These are phyloP conservation scores for Pherbina coryleti DNA, from an alignment of 2,888 invertebrate genomes.

Conservation along the genomic window DNA sequence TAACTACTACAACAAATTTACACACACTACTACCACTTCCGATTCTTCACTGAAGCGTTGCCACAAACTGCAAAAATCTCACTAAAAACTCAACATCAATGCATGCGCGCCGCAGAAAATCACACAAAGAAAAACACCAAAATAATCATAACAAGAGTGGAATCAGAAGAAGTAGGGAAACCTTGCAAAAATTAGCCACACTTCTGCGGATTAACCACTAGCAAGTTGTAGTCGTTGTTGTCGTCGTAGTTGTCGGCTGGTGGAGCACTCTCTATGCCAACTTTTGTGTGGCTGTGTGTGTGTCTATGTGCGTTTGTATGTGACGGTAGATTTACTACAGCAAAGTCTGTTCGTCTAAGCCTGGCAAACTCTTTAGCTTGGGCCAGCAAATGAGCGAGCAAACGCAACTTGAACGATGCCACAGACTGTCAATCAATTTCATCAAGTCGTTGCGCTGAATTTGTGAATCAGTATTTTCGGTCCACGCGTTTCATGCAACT, in stretches of 20 bases:
- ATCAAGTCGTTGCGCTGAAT: background rate
- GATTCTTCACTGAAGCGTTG: constrained; percentile 65
- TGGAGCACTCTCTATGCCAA: background rate
- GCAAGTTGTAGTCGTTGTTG: background rate
- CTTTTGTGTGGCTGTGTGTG: background rate
- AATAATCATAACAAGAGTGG: constrained; percentile 30
- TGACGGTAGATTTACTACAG: no score
- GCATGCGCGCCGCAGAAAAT: constrained; percentile 40
- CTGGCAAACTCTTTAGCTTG: background rate
- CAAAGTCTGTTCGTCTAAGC: background rate
- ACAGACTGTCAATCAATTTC: constrained; percentile 27
- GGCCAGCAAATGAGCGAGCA: background rate
- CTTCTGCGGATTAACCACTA: constrained; percentile 29
- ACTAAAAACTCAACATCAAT: constrained; percentile 49
- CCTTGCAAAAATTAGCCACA: constrained; percentile 37
- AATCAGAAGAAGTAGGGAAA: constrained; percentile 41
- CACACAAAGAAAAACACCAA: constrained; percentile 2
- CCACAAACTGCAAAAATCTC: constrained; percentile 52
- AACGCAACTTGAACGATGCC: constrained; percentile 19
- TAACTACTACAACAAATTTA: constrained; percentile 46
- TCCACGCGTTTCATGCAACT: background rate
- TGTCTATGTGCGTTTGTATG: background rate
- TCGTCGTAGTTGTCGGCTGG: background rate
- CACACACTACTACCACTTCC: constrained; percentile 46
- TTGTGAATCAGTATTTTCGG: background rate